phyloP scores from a whole-genome alignment of 1,140 invertebrate species.

The Trinorchestia longiramus region DNA sequence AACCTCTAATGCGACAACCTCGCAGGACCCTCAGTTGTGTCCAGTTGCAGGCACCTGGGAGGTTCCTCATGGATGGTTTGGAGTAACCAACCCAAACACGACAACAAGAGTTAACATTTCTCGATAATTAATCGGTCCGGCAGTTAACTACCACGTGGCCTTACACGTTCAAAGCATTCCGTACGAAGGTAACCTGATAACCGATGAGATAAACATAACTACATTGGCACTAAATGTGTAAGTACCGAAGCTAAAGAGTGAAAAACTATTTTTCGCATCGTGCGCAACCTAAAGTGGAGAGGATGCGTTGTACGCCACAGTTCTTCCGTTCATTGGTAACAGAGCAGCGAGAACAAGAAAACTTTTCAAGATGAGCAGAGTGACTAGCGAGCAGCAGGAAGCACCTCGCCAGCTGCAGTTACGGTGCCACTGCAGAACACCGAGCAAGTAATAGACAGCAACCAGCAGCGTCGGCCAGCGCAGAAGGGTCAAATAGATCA shows the following conservation, averaged over 20 bases:
- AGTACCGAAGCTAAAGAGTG: background rate
- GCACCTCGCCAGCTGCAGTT: background rate
- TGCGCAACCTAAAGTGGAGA: background rate
- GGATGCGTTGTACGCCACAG: slow-evolving; percentile 4
- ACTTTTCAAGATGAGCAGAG: slow-evolving; percentile 21
- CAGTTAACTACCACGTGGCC: background rate
- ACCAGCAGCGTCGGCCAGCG: background rate
- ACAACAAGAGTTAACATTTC: slow-evolving; percentile 34
- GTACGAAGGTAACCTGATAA: background rate
- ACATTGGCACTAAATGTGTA: background rate
- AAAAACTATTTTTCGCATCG: slow-evolving; percentile 4
- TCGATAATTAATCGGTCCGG: background rate
- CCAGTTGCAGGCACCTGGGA: background rate
- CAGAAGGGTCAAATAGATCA: background rate
- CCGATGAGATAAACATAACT: background rate
- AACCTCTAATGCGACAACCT: background rate
- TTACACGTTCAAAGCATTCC: background rate
- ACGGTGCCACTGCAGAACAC: background rate
- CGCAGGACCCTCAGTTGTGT: background rate
- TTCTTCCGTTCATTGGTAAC: background rate
- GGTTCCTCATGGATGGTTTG: slow-evolving; percentile 12
- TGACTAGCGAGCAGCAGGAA: background rate
- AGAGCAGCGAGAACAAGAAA: background rate
- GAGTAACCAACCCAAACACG: background rate
- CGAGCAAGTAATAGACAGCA: background rate